Evolutionary conservation across 2,888 invertebrate genomes (phyloP).

Genomic region (Sinotaia quadrata): DNA sequence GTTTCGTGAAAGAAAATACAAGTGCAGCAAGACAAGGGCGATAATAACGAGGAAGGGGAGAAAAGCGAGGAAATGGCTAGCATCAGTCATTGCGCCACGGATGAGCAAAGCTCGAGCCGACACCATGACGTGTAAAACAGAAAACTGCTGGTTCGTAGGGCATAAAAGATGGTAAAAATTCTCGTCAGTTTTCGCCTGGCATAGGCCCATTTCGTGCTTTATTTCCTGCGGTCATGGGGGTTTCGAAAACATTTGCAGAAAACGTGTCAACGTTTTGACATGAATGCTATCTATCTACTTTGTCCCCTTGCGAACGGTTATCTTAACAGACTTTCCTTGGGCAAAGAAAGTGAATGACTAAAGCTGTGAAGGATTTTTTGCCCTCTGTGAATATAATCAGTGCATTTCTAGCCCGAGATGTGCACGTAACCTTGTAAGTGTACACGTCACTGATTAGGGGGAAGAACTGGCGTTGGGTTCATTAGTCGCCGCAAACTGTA

Average conservation of each 20-base stretch:
- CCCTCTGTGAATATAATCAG: no score
- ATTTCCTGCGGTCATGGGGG: constrained; percentile 18
- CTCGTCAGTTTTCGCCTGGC: constrained; percentile 5
- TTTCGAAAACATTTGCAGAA: constrained; percentile 22
- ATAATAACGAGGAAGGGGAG: constrained; percentile 3
- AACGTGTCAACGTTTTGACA: constrained; percentile 26
- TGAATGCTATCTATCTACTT: constrained; percentile 4
- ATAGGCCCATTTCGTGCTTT: constrained; percentile 23
- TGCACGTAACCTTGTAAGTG: no score
- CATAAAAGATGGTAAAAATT: neutral
- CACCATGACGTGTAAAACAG: constrained; percentile 25
- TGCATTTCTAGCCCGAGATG: no score
- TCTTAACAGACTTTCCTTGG: no score
- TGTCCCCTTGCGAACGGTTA: no score
- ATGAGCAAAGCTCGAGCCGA: constrained; percentile 2
- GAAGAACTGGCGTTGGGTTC: no score
- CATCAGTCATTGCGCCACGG: constrained; percentile 28
- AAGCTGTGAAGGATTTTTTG: no score
- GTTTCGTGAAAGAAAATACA: neutral
- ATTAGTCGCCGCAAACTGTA: no score
- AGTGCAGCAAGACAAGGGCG: constrained; percentile 7
- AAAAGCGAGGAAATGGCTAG: neutral
- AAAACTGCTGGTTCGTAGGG: neutral
- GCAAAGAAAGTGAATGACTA: no score
- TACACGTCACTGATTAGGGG: no score